A percentile compares a stretch with the other conserved stretches of the same genome.
Conservation (phyloP, 2,797 vertebrate species). For the Nyctalus aviator region DNA sequence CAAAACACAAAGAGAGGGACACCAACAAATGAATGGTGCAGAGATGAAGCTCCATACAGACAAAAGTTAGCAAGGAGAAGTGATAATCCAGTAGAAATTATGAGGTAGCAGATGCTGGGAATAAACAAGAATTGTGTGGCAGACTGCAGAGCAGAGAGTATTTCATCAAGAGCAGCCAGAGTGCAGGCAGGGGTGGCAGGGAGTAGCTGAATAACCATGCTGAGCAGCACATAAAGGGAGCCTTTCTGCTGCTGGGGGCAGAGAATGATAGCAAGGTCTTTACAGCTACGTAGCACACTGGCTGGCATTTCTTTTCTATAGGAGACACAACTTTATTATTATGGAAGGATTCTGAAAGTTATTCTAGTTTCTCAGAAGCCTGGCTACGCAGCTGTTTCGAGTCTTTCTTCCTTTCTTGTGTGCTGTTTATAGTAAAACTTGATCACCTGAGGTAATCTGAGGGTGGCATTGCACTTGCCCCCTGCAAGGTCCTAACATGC, state of each 20-base stretch:
- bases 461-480: neutral
- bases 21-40: neutral
- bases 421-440: neutral
- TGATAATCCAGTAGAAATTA: constrained; percentile 26
- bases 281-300: neutral
- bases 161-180: constrained; percentile 7
- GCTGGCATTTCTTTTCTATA: neutral
- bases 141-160: neutral
- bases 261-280: neutral
- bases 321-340: neutral
- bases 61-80: constrained; percentile 19
- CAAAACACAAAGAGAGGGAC: neutral
- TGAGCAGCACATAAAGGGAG: neutral
- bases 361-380: neutral
- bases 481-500: neutral
- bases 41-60: constrained; percentile 13
- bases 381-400: constrained; percentile 7
- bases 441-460: neutral
- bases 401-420: neutral
- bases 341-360: constrained; percentile 19
- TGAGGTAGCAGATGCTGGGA: neutral
- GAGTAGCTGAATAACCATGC: neutral
- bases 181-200: neutral
- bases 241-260: neutral
- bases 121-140: neutral